Conservation (phyloP, 2,888 invertebrate species). For the Rhagonycha fulva region DNA sequence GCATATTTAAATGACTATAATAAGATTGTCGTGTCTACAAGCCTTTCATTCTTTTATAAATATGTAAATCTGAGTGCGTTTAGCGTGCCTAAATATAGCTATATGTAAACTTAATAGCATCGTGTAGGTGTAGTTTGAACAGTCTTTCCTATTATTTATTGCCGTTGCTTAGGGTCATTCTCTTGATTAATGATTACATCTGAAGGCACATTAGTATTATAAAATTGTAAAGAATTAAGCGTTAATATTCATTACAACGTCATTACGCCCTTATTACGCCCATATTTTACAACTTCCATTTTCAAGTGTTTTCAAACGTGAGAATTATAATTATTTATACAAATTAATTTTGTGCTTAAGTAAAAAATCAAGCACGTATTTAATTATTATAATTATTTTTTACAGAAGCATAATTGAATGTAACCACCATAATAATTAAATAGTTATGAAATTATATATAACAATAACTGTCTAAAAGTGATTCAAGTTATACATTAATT, state of each 20-base stretch:
- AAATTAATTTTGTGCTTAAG: not conserved
- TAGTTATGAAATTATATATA: not conserved
- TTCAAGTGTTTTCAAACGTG: not conserved
- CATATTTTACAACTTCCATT: constrained; percentile 1
- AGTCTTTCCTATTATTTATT: constrained; percentile 28
- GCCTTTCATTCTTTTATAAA: constrained; percentile 32
- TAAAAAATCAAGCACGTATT: not conserved
- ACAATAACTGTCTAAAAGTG: not conserved
- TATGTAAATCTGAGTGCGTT: constrained; percentile 32
- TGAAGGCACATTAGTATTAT: constrained; percentile 27
- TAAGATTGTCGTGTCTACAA: constrained; percentile 32
- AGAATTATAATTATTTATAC: not conserved
- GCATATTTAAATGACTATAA: constrained; percentile 28
- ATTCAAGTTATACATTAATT: constrained; percentile 37
- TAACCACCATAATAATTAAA: not conserved
- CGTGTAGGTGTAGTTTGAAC: constrained; percentile 29
- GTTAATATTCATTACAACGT: constrained; percentile 21
- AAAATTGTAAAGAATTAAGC: constrained; percentile 21
- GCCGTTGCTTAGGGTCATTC: constrained; percentile 26
- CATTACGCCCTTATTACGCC: constrained; percentile 4
- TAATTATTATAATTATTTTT: not conserved
- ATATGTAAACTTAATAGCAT: constrained; percentile 28
- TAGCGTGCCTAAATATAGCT: constrained; percentile 30
- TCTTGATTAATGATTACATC: constrained; percentile 28
- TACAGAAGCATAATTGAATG: not conserved